phyloP scores from a whole-genome alignment of 2,888 invertebrate species.

The Physocephala rufipes region DNA sequence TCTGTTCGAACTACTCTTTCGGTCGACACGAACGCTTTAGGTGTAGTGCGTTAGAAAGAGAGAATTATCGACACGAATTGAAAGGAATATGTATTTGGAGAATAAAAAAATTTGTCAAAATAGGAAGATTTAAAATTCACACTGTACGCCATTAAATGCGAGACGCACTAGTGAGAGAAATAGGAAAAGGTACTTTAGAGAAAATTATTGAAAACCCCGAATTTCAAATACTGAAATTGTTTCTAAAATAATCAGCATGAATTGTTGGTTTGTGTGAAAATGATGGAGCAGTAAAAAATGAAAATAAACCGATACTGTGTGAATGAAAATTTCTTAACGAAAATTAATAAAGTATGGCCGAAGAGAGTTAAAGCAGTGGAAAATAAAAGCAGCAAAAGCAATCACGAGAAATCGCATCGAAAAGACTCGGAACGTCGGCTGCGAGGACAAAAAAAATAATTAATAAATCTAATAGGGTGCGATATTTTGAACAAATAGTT shows the following conservation, averaged over 20 bases:
- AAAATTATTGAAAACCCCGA: constrained; percentile 49
- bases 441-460: constrained; percentile 28
- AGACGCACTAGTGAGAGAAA: constrained; percentile 59
- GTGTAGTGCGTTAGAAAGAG: constrained; percentile 42
- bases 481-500: constrained; percentile 11
- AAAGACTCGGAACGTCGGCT: constrained; percentile 42
- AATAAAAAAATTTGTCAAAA: constrained; percentile 48
- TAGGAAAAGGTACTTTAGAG: constrained; percentile 46
- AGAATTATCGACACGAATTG: constrained; percentile 37
- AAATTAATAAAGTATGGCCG: constrained; percentile 56
- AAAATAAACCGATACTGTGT: constrained; percentile 54
- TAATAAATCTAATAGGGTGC: constrained; percentile 25
- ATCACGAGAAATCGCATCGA: constrained; percentile 52
- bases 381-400: constrained; percentile 51
- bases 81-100: constrained; percentile 45
- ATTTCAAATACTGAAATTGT: constrained; percentile 41
- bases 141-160: constrained; percentile 54
- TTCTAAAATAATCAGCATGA: constrained; percentile 44
- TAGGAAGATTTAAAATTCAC: constrained; percentile 46
- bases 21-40: neutral
- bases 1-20: neutral
- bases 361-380: constrained; percentile 54
- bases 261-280: constrained; percentile 47
- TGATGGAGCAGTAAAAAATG: constrained; percentile 60
- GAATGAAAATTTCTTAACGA: constrained; percentile 59